phyloP scores from a whole-genome alignment of 2,113 vertebrate genomes.

The Apus apus region DNA sequence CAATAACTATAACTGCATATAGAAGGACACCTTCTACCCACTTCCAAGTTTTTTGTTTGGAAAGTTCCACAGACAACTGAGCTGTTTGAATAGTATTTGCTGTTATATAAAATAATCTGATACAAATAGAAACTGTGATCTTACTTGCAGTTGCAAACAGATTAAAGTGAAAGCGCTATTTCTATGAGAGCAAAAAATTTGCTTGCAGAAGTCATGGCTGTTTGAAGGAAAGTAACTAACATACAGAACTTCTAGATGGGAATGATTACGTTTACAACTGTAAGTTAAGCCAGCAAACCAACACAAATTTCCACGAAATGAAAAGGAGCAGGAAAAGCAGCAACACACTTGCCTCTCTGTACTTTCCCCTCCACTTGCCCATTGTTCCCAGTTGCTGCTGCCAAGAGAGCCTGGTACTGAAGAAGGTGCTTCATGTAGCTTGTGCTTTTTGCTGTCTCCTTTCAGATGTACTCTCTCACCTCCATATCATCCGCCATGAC shows the following conservation, averaged over 20 bases:
- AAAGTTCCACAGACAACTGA: neutral
- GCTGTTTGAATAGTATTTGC: neutral
- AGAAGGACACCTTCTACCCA: neutral
- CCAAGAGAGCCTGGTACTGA: neutral
- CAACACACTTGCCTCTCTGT: neutral
- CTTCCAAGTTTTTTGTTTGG: constrained; percentile 51
- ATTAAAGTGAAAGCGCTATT: constrained; percentile 3
- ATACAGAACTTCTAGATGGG: neutral
- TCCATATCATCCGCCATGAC: neutral
- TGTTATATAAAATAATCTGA: constrained; percentile 10
- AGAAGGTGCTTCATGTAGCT: neutral
- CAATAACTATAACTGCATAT: constrained; percentile 47
- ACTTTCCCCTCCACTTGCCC: neutral
- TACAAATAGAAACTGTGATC: constrained; percentile 20
- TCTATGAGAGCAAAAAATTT: neutral
- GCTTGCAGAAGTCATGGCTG: neutral
- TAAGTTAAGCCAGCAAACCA: neutral
- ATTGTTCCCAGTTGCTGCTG: neutral
- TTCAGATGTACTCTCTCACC: neutral
- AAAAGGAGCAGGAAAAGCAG: neutral
- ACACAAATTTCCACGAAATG: neutral
- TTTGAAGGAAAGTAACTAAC: neutral
- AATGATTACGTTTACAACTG: rapidly evolving
- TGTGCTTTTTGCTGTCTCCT: constrained; percentile 6
- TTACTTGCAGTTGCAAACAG: neutral